phyloP scores from a whole-genome alignment of 2,797 vertebrate genomes.

The Diplodus puntazzo region DNA sequence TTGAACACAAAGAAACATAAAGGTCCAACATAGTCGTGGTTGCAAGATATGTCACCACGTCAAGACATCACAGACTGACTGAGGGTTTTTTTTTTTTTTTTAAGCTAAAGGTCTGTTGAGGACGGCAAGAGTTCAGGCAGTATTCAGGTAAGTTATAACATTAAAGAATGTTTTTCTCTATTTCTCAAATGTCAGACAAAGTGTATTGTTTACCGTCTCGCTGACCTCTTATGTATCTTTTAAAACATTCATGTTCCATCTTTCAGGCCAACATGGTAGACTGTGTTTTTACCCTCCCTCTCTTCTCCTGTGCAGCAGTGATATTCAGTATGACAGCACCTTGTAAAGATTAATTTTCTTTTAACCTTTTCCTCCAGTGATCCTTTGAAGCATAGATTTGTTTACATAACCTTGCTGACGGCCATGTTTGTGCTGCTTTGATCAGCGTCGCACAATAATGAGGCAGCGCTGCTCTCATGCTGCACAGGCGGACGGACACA shows the following conservation, averaged over 20 bases:
- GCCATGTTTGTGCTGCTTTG: slow-evolving; percentile 42
- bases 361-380: slow-evolving; percentile 11
- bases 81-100: not conserved
- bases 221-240: not conserved
- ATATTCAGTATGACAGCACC: slow-evolving; percentile 1
- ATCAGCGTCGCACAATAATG: slow-evolving; percentile 42
- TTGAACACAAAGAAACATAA: no score
- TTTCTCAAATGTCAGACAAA: not conserved
- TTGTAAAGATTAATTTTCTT: slow-evolving; percentile 11
- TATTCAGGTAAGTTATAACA: not conserved
- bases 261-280: not conserved
- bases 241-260: not conserved
- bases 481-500: not conserved
- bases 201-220: not conserved
- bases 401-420: slow-evolving; percentile 41
- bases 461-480: slow-evolving; percentile 5
- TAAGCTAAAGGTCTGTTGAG: not conserved
- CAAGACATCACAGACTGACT: no score
- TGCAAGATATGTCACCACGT: no score
- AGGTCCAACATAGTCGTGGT: no score
- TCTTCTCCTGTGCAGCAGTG: not conserved
- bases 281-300: not conserved
- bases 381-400: slow-evolving; percentile 41
- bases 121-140: slow-evolving; percentile 2
- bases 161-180: not conserved